phyloP scores from a whole-genome alignment of 2,113 vertebrate species.

The Nyctereutes procyonoides region DNA sequence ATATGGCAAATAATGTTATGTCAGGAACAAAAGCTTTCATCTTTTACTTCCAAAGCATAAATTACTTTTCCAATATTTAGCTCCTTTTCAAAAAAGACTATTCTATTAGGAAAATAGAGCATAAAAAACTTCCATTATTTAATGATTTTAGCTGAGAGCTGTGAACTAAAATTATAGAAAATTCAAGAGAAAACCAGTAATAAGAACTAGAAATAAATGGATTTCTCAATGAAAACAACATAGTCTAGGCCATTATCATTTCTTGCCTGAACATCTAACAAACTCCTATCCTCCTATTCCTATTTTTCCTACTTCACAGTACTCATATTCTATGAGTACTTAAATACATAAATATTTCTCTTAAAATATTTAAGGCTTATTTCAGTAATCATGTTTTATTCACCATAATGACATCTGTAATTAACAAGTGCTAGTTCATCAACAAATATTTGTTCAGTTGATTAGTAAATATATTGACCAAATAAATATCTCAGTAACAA shows the following conservation, averaged over 20 bases:
- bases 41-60: not conserved
- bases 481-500: not conserved
- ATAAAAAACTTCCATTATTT: not conserved
- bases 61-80: not conserved
- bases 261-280: not conserved
- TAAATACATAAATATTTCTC: no score
- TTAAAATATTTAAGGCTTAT: not conserved
- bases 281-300: not conserved
- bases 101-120: not conserved
- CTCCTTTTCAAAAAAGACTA: not conserved
- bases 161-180: not conserved
- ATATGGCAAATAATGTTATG: not conserved
- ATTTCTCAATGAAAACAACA: not conserved
- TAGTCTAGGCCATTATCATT: not conserved
- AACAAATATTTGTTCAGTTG: not conserved
- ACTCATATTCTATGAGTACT: not conserved
- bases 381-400: not conserved
- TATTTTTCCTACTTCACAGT: not conserved
- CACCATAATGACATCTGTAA: not conserved
- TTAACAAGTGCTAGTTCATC: not conserved
- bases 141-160: not conserved
- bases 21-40: not conserved
- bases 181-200: not conserved
- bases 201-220: not conserved
- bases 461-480: not conserved